Percentiles rank a stretch among this genome's conserved stretches.
phyloP scores from a whole-genome alignment of 37 sponge, comb jelly and placozoan species.

The Chondrosia reniformis region DNA sequence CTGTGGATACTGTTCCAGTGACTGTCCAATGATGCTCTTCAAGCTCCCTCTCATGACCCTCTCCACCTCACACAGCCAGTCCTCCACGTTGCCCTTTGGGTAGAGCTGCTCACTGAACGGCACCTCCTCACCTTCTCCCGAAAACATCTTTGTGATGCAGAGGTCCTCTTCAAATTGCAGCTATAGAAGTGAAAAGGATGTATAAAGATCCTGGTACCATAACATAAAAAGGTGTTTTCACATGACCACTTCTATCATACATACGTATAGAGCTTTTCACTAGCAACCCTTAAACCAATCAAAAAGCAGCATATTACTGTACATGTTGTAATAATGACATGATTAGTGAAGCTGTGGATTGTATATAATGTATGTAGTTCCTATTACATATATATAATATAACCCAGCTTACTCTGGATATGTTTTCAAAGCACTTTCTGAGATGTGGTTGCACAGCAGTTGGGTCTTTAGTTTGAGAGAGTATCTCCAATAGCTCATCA shows the following conservation, averaged over 20 bases:
- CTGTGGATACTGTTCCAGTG: constrained; percentile 76
- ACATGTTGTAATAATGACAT: background rate
- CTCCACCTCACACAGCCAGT: constrained; percentile 98
- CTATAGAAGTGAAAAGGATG: constrained; percentile 35
- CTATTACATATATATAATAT: too few relatives aligned
- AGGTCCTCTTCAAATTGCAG: constrained; percentile 94
- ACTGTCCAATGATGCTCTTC: constrained; percentile 72
- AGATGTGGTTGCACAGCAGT: constrained; percentile 99
- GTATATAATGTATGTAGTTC: too few relatives aligned
- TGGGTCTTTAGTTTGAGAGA: constrained; percentile 99
- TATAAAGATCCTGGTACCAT: background rate
- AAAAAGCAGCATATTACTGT: background rate
- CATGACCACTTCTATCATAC: too few relatives aligned
- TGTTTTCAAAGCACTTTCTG: constrained; percentile 98
- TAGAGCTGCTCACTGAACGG: constrained; percentile 90
- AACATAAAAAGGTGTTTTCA: too few relatives aligned
- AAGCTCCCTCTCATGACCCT: constrained; percentile 84
- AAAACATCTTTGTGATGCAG: constrained; percentile 87
- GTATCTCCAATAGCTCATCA: constrained; percentile 98
- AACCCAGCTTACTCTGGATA: constrained; percentile 70
- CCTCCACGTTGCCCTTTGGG: constrained; percentile 97
- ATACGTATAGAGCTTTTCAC: background rate
- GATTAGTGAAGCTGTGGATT: too few relatives aligned
- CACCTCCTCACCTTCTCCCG: constrained; percentile 90
- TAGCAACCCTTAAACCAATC: background rate